Evolutionary conservation across 2,888 invertebrate species (phyloP).

Genomic region (Sepioteuthis lessoniana): DNA sequence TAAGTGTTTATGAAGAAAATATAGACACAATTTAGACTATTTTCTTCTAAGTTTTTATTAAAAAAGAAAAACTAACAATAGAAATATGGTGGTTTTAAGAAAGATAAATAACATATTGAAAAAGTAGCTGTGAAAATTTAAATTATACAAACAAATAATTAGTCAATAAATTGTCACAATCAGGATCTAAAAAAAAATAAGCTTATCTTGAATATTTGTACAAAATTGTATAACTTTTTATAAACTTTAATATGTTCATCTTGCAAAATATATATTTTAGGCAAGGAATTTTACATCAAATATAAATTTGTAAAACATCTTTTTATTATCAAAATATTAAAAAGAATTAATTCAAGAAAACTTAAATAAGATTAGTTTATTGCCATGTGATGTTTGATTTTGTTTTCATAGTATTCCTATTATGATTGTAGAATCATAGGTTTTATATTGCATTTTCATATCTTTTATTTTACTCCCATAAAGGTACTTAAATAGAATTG

Average conservation of each 20-base stretch:
- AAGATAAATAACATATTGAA: not conserved
- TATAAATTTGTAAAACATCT: too few relatives aligned
- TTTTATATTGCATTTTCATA: not conserved
- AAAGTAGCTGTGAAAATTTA: too few relatives aligned
- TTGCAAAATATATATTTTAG: too few relatives aligned
- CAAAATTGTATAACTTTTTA: too few relatives aligned
- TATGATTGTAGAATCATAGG: not conserved
- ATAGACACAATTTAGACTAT: too few relatives aligned
- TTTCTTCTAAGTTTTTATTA: not conserved
- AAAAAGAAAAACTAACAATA: not conserved
- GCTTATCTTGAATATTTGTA: too few relatives aligned
- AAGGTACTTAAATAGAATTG: not conserved
- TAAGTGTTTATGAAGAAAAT: too few relatives aligned
- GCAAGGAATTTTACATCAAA: too few relatives aligned
- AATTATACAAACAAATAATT: too few relatives aligned
- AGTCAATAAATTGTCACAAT: too few relatives aligned
- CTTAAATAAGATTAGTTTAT: not conserved
- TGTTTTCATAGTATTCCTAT: not conserved
- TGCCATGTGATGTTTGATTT: not conserved
- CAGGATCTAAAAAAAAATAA: too few relatives aligned
- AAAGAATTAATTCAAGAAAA: not conserved
- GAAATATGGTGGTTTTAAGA: not conserved
- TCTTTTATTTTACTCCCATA: not conserved
- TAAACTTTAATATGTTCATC: too few relatives aligned
- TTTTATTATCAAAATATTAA: not conserved